Conservation (phyloP, 2,113 vertebrate species). For the Emydocephalus ijimae region DNA sequence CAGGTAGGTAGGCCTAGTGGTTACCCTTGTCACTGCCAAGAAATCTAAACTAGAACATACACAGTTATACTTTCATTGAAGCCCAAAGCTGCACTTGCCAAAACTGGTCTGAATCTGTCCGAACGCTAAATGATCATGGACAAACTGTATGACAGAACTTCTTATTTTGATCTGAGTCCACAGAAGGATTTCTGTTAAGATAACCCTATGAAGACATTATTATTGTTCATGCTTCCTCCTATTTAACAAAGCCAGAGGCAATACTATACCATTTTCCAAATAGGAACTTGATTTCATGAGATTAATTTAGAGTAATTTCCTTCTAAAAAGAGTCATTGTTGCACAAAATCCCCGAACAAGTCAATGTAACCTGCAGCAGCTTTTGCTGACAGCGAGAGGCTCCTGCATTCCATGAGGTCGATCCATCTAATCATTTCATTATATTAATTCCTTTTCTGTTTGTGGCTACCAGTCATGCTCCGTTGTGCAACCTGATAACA, state of each 20-base stretch:
- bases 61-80: background rate
- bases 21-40: background rate
- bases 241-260: background rate
- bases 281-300: background rate
- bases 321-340: background rate
- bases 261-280: background rate
- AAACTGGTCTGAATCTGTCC: background rate
- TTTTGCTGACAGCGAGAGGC: background rate
- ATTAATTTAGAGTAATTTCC: background rate
- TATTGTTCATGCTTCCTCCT: background rate
- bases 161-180: background rate
- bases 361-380: background rate
- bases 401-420: background rate
- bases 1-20: background rate
- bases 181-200: background rate
- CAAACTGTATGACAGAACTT: background rate
- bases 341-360: background rate
- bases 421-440: background rate
- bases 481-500: slow-evolving; percentile 1
- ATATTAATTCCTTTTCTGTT: background rate
- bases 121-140: background rate
- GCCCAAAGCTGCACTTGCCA: background rate
- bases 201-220: background rate
- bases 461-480: slow-evolving; percentile 1
- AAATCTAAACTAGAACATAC: background rate